These are phyloP conservation scores for Natrix natrix DNA, from an alignment of 2,797 vertebrate species.

Conservation along the genomic window DNA sequence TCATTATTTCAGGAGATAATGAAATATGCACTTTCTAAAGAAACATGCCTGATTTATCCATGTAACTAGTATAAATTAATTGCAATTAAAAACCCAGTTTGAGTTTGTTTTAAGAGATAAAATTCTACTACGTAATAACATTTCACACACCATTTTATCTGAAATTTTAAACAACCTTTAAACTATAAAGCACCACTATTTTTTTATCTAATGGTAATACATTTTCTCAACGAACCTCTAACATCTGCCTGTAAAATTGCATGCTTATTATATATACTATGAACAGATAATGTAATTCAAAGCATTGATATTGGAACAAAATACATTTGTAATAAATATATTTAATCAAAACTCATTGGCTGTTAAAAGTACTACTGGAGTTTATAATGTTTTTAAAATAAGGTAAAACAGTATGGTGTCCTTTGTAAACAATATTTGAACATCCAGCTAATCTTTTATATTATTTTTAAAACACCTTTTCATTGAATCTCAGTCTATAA, in stretches of 20 bases:
- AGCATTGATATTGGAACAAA: constrained; percentile 16
- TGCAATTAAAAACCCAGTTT: neutral
- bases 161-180: neutral
- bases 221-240: neutral
- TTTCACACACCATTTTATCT: constrained; percentile 28
- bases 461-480: neutral
- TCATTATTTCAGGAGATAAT: constrained; percentile 61
- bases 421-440: neutral
- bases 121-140: constrained; percentile 24
- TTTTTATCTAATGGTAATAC: neutral
- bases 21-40: constrained; percentile 43
- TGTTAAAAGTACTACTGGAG: constrained; percentile 1
- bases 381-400: constrained; percentile 2
- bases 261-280: neutral
- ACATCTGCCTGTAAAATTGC: neutral
- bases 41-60: constrained; percentile 50
- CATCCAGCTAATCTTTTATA: neutral
- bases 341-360: neutral
- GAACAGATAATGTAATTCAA: neutral
- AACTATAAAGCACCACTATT: fast-evolving
- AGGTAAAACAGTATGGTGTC: too few species aligned
- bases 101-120: constrained; percentile 22
- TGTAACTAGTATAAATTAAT: constrained; percentile 32
- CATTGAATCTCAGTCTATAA: neutral
- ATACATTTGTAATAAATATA: neutral